Base-by-base conservation (phyloP, 2,797 vertebrate genomes). In the Hemibagrus guttatus region DNA sequence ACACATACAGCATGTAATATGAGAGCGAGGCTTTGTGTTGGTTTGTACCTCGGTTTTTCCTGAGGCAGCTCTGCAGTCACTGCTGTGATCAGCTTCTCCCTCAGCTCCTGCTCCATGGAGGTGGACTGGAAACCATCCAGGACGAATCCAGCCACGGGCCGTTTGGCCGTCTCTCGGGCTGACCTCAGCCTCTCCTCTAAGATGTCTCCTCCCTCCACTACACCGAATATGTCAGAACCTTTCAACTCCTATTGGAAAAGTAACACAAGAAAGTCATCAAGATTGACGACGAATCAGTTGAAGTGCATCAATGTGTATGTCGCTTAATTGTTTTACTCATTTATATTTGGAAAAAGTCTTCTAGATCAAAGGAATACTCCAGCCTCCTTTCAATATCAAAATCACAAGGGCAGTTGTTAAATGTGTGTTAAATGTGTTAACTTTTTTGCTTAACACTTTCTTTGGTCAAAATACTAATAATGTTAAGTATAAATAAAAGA, bases 91-190 rank as follows among this genome's bases (percentile, higher is more conserved):
- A 99, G 94, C 90, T 96, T 93, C 89, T 94, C 93, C 89, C 96
- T 97, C 82, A 97, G 94, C 75, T 95, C 92, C 89, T 91, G 94
- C 80, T 94, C 92, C 94, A 96, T 93, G 81, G 93, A 91, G 86
- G 89, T 87, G 8, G 95, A 95, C 87, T 97, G 97, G 90, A 99
- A 96, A 83, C 97, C 97, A 52, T 99, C 98, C 92, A 99, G 93
- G 69, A 99, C 95, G 93, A 99, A 99, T 87, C 98, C 98, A 7
- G 95, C 96, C 35, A 99, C 97, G 0, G 98, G 97, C 81, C 98
- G 95, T 92, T 98, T 99, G 84, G 96, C 96, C 1, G 98, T 99
- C 93, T 99, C 98, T 72, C 93, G 95, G 52, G 97, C 97, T 0
- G 98, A 99, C 87, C 97, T 95, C 80, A 97, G 91, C 89, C 98